Evolutionary conservation across 2,888 invertebrate genomes (phyloP).

Genomic region (Digitonthophagus gazella): DNA sequence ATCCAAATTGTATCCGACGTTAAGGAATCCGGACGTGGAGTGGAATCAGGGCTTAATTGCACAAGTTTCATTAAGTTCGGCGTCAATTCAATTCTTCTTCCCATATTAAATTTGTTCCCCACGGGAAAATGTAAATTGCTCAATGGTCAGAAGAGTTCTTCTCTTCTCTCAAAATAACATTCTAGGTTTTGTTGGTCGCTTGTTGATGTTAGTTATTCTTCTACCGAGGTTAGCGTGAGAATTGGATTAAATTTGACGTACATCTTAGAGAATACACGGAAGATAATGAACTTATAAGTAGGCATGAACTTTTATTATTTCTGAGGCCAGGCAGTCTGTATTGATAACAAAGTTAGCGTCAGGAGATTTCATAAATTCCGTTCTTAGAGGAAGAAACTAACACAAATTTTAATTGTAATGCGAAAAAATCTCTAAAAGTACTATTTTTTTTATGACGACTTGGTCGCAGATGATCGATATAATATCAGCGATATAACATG

Average conservation of each 20-base stretch:
- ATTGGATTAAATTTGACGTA: background rate
- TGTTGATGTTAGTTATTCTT: background rate
- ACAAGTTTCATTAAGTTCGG: background rate
- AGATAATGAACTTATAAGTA: background rate
- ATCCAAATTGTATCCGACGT: background rate
- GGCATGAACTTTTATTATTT: background rate
- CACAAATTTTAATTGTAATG: too few relatives aligned
- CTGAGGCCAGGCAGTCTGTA: background rate
- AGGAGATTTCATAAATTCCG: too few relatives aligned
- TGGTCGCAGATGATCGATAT: too few relatives aligned
- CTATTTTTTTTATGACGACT: too few relatives aligned
- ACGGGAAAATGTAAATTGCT: background rate
- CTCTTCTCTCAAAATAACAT: background rate
- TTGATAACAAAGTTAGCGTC: background rate
- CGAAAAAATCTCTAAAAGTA: too few relatives aligned
- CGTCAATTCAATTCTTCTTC: background rate
- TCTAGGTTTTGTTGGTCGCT: background rate
- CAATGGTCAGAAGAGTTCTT: background rate
- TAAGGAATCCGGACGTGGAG: background rate
- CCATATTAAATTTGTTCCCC: background rate
- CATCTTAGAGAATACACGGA: background rate
- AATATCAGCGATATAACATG: too few relatives aligned
- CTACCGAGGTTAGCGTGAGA: background rate
- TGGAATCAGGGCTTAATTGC: background rate
- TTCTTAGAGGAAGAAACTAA: too few relatives aligned